Percentiles rank a stretch among this genome's conserved stretches.
phyloP scores from a whole-genome alignment of 2,113 vertebrate genomes.

The Theristicus caerulescens region DNA sequence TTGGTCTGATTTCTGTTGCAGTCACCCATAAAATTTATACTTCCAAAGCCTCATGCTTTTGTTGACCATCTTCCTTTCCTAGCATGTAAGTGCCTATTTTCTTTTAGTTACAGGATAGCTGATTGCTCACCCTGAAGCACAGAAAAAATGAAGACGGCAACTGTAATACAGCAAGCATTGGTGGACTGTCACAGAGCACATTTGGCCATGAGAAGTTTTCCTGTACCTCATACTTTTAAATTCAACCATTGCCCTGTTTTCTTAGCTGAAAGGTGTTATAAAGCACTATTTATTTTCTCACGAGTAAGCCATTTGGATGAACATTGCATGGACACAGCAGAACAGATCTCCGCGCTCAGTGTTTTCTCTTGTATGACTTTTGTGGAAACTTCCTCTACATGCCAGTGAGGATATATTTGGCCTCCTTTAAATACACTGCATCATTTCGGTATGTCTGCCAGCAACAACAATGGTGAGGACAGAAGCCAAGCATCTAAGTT shows the following conservation, averaged over 20 bases:
- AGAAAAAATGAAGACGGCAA: not conserved
- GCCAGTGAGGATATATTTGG: conserved; percentile 33
- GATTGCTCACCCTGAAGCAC: conserved; percentile 45
- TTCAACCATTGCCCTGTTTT: not conserved
- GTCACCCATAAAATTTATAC: not conserved
- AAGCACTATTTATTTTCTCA: conserved; percentile 73
- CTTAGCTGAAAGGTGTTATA: not conserved
- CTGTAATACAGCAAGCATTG: not conserved
- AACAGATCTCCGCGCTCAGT: not conserved
- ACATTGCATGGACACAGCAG: not conserved
- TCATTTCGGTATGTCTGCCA: conserved; percentile 25
- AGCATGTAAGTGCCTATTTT: not conserved
- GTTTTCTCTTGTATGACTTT: conserved; percentile 27
- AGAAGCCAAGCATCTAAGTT: conserved; percentile 8
- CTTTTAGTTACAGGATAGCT: conserved; percentile 74
- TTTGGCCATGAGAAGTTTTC: not conserved
- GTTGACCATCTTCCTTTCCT: not conserved
- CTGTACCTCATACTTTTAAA: not conserved
- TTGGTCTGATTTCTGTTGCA: not conserved
- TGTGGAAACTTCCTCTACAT: conserved; percentile 51
- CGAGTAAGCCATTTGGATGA: not conserved
- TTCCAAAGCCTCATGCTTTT: not conserved
- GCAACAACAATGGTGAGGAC: not conserved
- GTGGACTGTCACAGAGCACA: not conserved
- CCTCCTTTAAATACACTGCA: conserved; percentile 36